Conservation (phyloP, 2,113 vertebrate genomes). For the Cololabis saira region DNA sequence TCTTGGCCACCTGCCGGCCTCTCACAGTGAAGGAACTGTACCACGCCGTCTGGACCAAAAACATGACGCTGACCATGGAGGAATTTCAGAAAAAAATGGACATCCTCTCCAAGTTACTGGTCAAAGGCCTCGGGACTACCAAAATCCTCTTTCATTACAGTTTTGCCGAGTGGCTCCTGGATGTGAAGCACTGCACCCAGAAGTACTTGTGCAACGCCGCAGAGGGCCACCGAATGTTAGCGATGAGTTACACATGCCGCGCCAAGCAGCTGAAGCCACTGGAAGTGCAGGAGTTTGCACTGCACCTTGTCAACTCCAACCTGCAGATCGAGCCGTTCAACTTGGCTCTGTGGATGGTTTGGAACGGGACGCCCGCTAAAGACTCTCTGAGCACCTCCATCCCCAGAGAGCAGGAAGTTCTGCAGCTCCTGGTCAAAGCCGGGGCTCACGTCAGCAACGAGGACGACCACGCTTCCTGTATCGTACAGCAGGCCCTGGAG, state of each 20-base stretch:
- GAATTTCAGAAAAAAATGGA: conserved; percentile 98
- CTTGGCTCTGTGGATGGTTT: conserved; percentile 98
- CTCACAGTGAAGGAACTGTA: conserved; percentile 91
- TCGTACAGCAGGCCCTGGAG: conserved; percentile 94
- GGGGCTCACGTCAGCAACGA: conserved; percentile 95
- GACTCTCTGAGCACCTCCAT: conserved; percentile 92
- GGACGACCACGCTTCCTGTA: conserved; percentile 90
- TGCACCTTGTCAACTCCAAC: conserved; percentile 95
- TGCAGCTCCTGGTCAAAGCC: conserved; percentile 95
- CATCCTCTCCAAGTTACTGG: conserved; percentile 93
- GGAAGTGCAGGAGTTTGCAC: conserved; percentile 95
- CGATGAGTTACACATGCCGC: conserved; percentile 96
- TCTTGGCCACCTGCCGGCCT: conserved; percentile 93
- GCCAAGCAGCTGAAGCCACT: conserved; percentile 91
- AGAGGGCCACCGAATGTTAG: conserved; percentile 96
- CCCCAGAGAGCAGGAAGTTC: conserved; percentile 94
- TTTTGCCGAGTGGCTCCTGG: conserved; percentile 97
- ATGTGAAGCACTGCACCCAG: conserved; percentile 98
- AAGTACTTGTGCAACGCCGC: conserved; percentile 97
- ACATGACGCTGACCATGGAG: conserved; percentile 90
- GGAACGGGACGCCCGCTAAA: conserved; percentile 95
- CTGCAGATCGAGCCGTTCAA: conserved; percentile 92
- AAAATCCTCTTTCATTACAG: conserved; percentile 99
- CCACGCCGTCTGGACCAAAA: conserved; percentile 97
- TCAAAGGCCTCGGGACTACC: conserved; percentile 89